Conservation (phyloP, 2,113 vertebrate genomes). For the Brachyhypopomus occidentalis region DNA sequence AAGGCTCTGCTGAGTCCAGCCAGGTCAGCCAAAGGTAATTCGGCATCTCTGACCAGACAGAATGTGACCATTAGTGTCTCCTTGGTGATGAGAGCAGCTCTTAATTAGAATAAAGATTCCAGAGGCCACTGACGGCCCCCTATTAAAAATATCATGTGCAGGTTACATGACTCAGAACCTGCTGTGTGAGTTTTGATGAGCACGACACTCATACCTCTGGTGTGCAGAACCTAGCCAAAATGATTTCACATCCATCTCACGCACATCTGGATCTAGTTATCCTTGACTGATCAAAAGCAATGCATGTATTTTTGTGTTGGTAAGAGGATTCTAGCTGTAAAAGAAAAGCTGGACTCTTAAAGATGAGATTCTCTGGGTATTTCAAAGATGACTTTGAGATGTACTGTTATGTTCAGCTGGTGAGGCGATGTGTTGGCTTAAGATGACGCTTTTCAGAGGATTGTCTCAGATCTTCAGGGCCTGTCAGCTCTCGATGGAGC, state of each 20-base stretch:
- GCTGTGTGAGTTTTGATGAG: background rate
- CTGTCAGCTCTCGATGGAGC: constrained; percentile 1
- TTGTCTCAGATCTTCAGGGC: background rate
- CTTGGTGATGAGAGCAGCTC: background rate
- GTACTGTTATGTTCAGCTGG: background rate
- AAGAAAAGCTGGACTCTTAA: background rate
- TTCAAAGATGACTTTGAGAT: constrained; percentile 13
- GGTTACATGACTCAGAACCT: background rate
- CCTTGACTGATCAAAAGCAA: background rate
- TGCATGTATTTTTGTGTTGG: background rate
- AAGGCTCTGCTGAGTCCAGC: background rate
- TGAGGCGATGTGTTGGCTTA: background rate
- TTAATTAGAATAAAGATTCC: background rate
- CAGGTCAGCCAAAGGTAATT: background rate
- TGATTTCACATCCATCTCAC: background rate
- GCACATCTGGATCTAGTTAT: background rate
- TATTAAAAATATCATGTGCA: constrained; percentile 8
- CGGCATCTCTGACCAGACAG: background rate
- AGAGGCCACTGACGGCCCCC: background rate
- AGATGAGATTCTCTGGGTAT: background rate
- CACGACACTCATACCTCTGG: background rate
- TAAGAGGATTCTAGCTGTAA: background rate
- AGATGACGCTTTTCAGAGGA: background rate
- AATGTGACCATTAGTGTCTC: background rate
- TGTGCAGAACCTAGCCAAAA: background rate